phyloP scores from a whole-genome alignment of 2,113 vertebrate species.

The Equus przewalskii region DNA sequence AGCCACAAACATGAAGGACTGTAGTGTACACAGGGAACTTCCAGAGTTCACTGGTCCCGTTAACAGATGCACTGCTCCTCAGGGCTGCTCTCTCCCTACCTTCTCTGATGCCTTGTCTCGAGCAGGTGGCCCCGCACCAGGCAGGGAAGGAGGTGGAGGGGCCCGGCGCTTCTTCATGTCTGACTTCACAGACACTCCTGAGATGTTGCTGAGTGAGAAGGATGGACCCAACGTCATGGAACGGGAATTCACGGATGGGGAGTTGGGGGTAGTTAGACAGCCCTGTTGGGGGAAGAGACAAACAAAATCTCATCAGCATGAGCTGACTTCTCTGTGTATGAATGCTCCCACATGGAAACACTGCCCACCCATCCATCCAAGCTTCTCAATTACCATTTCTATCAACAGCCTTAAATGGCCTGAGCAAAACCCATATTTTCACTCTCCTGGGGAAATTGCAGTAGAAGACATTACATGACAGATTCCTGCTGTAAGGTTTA shows the following conservation, averaged over 20 bases:
- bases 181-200: constrained; percentile 89
- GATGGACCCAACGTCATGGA: constrained; percentile 91
- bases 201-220: constrained; percentile 92
- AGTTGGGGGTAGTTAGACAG: constrained; percentile 87
- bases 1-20: not conserved
- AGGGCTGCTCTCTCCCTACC: constrained; percentile 74
- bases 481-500: not conserved
- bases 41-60: accelerated
- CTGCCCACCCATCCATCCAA: accelerated
- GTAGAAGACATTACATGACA: accelerated
- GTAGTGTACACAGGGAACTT: accelerated
- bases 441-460: not conserved
- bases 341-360: not conserved
- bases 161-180: constrained; percentile 94
- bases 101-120: constrained; percentile 82
- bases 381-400: too few relatives aligned
- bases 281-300: constrained; percentile 86
- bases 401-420: not conserved
- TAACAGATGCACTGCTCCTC: accelerated
- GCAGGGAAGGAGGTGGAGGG: constrained; percentile 88
- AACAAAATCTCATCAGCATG: accelerated
- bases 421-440: accelerated
- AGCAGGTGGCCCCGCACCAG: not conserved
- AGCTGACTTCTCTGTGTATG: accelerated
- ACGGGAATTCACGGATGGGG: constrained; percentile 87